phyloP scores from a whole-genome alignment of 92 coral and sea anemone genomes.

The Meandrina meandrites region DNA sequence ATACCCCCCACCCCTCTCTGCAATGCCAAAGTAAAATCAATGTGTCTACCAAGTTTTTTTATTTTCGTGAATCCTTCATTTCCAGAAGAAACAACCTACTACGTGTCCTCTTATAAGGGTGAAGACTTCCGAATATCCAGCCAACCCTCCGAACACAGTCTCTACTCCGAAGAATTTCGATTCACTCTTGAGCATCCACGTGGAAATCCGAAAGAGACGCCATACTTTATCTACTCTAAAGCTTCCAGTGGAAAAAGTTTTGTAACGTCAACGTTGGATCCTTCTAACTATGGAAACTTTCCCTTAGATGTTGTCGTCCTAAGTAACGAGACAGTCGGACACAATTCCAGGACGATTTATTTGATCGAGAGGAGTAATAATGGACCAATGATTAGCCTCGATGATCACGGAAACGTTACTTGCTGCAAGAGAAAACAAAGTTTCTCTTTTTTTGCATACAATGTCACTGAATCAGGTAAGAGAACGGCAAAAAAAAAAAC shows the following conservation, averaged over 20 bases:
- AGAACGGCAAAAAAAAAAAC: too few relatives aligned
- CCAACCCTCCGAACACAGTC: constrained; percentile 8
- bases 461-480: constrained; percentile 12
- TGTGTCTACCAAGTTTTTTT: background rate
- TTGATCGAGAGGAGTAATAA: background rate
- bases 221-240: constrained; percentile 24
- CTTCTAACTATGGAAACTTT: background rate
- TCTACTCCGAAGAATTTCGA: constrained; percentile 25
- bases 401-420: background rate
- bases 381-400: constrained; percentile 21
- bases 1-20: too few relatives aligned
- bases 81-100: constrained; percentile 5
- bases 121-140: constrained; percentile 10
- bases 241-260: background rate
- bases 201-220: constrained; percentile 21
- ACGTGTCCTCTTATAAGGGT: constrained; percentile 35
- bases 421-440: background rate
- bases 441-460: constrained; percentile 10
- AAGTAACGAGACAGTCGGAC: background rate
- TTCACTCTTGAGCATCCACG: constrained; percentile 18
- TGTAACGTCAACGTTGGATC: constrained; percentile 6
- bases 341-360: background rate
- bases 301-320: constrained; percentile 20
- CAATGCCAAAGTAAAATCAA: background rate
- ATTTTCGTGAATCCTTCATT: background rate